Base-by-base conservation (phyloP, 1,140 invertebrate species). In the Planococcus citri region DNA sequence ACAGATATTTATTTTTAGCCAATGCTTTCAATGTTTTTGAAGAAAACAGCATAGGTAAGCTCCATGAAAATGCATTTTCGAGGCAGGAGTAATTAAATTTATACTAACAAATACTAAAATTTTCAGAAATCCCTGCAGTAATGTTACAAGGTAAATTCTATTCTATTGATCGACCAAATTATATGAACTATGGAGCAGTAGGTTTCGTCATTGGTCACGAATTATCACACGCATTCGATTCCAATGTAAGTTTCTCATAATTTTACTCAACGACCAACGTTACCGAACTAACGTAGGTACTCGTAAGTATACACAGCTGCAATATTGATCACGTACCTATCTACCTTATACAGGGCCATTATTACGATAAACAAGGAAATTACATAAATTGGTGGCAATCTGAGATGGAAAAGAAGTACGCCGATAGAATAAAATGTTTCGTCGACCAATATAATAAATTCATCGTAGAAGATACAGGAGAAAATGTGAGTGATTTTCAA, bases 141-240 rank as follows among this genome's bases (percentile, higher is more conserved):
- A 70, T 72, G 10, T 27, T 70, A 17, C 68, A 69, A 61, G 72
- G 72, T 41, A 21, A 64, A 70, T 89, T 89, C 75, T 89, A 87
- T 76, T 81, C 79, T 58, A 81, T 81, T 69, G 83, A 87, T 71
- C 79, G 84, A 68, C 87, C 87, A 1, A 81, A 83, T 76, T 88
- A 88, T 73, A 81, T 89, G 77, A 89, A 89, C 75, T 89, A 86
- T 78, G 87, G 83, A 70, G 90, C 88, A 6, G 91, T 95, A 74
- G 92, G 93, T 2, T 91, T 91, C 73, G 88, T 94, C 3, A 92
- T 95, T 77, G 92, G 91, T 0, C 92, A 94, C 75, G 92, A 96
- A 82, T 90, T 96, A 61, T 95, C 92, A 0, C 92, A 96, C 76
- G 92, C 82, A 4, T 86, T 86, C 75, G 85, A 86, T 78, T 83